These are phyloP conservation scores for Carduelis carduelis DNA, from an alignment of 2,797 vertebrate species.

Conservation along the genomic window DNA sequence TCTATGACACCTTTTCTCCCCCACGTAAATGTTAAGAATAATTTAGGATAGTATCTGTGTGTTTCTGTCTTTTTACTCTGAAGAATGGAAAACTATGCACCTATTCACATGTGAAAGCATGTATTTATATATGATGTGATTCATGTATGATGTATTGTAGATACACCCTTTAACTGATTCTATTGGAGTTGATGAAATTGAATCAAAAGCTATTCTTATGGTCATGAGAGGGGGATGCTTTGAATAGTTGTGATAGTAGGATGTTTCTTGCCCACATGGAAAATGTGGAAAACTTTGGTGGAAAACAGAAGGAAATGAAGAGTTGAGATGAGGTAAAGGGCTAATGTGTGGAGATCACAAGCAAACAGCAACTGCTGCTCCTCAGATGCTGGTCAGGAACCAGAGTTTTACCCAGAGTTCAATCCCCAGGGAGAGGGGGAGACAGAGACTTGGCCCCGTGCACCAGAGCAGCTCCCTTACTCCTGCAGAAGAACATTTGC, in stretches of 20 bases:
- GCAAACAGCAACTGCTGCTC: not conserved
- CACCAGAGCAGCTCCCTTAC: not conserved
- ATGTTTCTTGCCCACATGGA: not conserved
- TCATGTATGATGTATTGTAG: not conserved
- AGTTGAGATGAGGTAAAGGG: not conserved
- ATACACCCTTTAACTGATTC: not conserved
- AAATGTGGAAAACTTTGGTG: not conserved
- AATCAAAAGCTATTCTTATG: not conserved
- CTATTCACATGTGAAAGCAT: not conserved
- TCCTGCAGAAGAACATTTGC: not conserved
- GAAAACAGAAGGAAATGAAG: not conserved
- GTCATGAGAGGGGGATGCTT: not conserved
- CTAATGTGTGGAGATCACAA: not conserved
- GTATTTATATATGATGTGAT: not conserved
- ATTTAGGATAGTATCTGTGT: not conserved
- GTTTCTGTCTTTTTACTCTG: not conserved
- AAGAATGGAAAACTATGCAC: not conserved
- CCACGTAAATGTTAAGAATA: not conserved
- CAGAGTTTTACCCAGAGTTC: not conserved
- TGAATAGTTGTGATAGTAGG: not conserved
- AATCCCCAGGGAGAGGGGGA: not conserved
- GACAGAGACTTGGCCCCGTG: not conserved
- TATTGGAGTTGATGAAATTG: not conserved
- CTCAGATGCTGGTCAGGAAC: not conserved
- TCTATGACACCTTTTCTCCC: not conserved